phyloP scores from a whole-genome alignment of 2,888 invertebrate genomes.

The Seladonia tumulorum region DNA sequence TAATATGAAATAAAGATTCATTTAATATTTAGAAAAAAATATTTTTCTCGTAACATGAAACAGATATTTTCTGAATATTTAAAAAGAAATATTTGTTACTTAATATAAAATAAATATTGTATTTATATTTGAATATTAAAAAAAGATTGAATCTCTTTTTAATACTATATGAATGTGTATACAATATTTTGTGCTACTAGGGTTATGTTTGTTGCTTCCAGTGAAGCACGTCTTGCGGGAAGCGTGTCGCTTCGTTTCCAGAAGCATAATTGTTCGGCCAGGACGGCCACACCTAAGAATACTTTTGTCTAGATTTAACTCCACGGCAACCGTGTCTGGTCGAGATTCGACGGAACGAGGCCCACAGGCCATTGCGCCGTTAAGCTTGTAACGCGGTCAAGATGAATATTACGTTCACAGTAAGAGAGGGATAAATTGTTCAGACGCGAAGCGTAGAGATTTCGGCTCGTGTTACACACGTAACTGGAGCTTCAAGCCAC shows the following conservation, averaged over 20 bases:
- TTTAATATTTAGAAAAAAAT: too few relatives aligned
- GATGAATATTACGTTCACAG: slow-evolving; percentile 60
- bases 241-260: background rate
- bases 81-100: too few relatives aligned
- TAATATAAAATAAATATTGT: too few relatives aligned
- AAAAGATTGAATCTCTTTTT: too few relatives aligned
- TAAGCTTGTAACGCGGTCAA: slow-evolving; percentile 63
- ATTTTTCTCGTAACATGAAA: too few relatives aligned
- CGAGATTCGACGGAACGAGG: slow-evolving; percentile 13
- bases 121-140: too few relatives aligned
- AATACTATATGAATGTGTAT: too few relatives aligned
- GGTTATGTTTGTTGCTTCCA: too few relatives aligned
- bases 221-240: background rate
- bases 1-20: too few relatives aligned
- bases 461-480: slow-evolving; percentile 57
- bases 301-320: slow-evolving; percentile 22
- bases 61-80: too few relatives aligned
- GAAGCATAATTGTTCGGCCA: background rate
- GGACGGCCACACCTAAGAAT: background rate
- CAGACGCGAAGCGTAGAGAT: slow-evolving; percentile 46
- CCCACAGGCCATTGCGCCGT: slow-evolving; percentile 18
- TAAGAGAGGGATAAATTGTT: slow-evolving; percentile 61
- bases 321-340: background rate
- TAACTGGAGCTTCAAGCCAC: slow-evolving; percentile 54
- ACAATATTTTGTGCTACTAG: too few relatives aligned